Evolutionary conservation across 2,113 vertebrate genomes (phyloP).

Genomic region (Proteles cristata): DNA sequence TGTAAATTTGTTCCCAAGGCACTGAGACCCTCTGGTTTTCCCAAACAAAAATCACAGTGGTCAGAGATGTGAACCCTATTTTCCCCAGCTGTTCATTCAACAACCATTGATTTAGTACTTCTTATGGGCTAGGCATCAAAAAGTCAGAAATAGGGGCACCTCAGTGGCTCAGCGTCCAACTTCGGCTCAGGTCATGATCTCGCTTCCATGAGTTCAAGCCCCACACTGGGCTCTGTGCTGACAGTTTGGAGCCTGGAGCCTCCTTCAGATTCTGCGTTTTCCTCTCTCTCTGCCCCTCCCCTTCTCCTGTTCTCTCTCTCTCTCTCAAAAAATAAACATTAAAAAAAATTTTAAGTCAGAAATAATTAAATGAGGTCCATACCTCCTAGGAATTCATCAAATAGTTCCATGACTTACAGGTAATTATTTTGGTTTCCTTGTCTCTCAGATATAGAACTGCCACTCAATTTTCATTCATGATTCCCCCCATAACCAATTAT

Average conservation of each 20-base stretch:
- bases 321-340: too few relatives aligned
- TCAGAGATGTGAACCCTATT: background rate
- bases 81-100: background rate
- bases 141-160: background rate
- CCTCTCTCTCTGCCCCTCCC: too few relatives aligned
- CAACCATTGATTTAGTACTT: background rate
- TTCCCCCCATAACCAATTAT: background rate
- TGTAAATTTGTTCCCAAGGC: background rate
- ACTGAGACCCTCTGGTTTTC: background rate
- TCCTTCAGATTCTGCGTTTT: too few relatives aligned
- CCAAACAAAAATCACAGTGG: background rate
- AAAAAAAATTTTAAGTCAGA: background rate
- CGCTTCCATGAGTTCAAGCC: too few relatives aligned
- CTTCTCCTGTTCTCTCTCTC: too few relatives aligned
- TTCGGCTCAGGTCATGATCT: too few relatives aligned
- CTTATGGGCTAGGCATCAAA: background rate
- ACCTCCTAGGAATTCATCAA: background rate
- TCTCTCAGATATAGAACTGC: background rate
- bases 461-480: background rate
- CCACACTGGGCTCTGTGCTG: too few relatives aligned
- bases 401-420: background rate
- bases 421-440: slow-evolving; percentile 13
- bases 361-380: background rate
- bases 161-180: too few relatives aligned
- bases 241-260: too few relatives aligned